Percentiles rank a stretch among this genome's conserved stretches.
Evolutionary conservation across 1,140 invertebrate genomes (phyloP).

Genomic region (Drosophila sucinea): DNA sequence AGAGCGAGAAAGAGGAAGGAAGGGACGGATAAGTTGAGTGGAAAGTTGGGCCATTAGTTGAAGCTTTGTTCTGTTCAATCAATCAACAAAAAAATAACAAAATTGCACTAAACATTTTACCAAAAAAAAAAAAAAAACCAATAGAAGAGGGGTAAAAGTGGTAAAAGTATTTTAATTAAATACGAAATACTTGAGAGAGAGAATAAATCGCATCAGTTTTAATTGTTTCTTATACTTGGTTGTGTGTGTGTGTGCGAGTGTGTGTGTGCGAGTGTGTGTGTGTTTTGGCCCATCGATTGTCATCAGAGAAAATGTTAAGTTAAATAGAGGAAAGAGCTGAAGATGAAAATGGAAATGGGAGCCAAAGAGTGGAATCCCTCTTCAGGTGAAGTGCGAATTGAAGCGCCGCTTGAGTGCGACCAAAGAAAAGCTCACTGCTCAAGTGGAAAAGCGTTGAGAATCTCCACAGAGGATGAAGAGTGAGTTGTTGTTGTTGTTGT

Average conservation of each 20-base stretch:
- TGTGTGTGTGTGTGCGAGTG: not conserved
- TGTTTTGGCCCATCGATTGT: slow-evolving; percentile 45
- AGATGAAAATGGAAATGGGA: not conserved
- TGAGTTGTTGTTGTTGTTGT: too few relatives aligned
- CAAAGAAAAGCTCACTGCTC: slow-evolving; percentile 59
- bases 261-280: slow-evolving; percentile 13
- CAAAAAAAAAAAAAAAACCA: not conserved
- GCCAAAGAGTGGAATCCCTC: slow-evolving; percentile 28
- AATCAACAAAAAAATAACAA: slow-evolving; percentile 31
- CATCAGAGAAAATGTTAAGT: slow-evolving; percentile 29
- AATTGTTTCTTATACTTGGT: slow-evolving; percentile 1
- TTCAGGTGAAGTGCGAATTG: slow-evolving; percentile 73
- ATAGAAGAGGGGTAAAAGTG: slow-evolving; percentile 21
- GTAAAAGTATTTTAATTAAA: slow-evolving; percentile 70
- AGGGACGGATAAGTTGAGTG: not conserved
- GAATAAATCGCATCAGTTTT: slow-evolving; percentile 8
- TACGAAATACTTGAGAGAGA: slow-evolving; percentile 35
- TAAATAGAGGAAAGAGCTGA: not conserved
- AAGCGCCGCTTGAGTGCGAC: slow-evolving; percentile 57
- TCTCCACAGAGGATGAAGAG: not conserved
- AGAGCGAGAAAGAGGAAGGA: not conserved
- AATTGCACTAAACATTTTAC: slow-evolving; percentile 31
- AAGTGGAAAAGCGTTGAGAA: slow-evolving; percentile 57
- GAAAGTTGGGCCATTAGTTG: slow-evolving; percentile 44
- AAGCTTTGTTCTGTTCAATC: slow-evolving; percentile 25